Evolutionary conservation across 2,888 invertebrate genomes (phyloP).

Genomic region (Conistra vaccinii): DNA sequence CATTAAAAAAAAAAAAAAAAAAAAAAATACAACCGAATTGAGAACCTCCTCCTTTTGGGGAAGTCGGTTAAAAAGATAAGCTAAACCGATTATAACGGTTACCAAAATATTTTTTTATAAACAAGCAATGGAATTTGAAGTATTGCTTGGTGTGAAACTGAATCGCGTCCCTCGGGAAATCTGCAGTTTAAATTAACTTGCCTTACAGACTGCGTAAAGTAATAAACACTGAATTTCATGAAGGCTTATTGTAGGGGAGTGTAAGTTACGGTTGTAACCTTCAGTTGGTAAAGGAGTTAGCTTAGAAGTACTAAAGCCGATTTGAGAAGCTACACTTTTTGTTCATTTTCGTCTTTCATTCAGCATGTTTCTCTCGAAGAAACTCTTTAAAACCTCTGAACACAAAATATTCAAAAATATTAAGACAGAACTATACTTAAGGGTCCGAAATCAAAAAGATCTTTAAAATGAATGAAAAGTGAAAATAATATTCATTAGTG

Average conservation of each 20-base stretch:
- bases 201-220: slow-evolving; percentile 31
- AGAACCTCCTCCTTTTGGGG: no score
- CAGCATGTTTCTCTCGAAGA: background rate
- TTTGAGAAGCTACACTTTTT: background rate
- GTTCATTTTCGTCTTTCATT: background rate
- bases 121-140: slow-evolving; percentile 43
- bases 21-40: no score
- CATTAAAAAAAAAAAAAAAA: no score
- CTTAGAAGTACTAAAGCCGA: background rate
- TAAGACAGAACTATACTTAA: no score
- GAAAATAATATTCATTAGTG: background rate
- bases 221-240: slow-evolving; percentile 45
- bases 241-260: background rate
- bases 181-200: slow-evolving; percentile 53
- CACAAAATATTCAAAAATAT: no score
- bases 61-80: no score
- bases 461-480: background rate
- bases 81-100: slow-evolving; percentile 9
- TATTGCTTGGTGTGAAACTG: slow-evolving; percentile 34
- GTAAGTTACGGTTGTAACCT: background rate
- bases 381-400: background rate
- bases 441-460: no score
- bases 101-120: slow-evolving; percentile 23
- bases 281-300: background rate
- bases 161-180: slow-evolving; percentile 59